Base-by-base conservation (phyloP, 2,113 vertebrate species). In the Cryptotis parvus region DNA sequence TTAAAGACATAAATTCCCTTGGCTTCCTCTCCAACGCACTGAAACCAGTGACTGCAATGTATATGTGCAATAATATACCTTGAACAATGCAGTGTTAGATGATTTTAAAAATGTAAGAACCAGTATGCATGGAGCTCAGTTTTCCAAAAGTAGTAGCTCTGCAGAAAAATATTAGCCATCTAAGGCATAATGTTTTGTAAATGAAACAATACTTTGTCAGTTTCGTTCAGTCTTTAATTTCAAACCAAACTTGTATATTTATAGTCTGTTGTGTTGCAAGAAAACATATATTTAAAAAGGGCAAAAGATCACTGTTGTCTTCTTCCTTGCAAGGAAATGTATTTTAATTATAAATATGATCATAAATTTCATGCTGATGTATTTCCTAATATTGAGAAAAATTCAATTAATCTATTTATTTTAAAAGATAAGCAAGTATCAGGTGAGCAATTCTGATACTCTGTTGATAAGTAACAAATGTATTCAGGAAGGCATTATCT, bases 301-400 rank as follows among this genome's bases (percentile, higher is more conserved):
- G 73, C 82, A 83, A 49, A 68, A 52, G 33, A 39, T 63, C 14
- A 52, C 29, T 61, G 24, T 68, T 63, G 29, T 27, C 45, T 45
- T 75, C 74, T 58, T 3, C 45, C 66, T 76, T 22, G 15, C 12
- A 87, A 81, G 75, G 37, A 74, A 87, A 77, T 9, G 61, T 49
- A 39, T 1, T 72, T 94, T 68, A 70, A 81, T 70, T 55, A 20
- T 43, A 55, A 91, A 49, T 90, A 69, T 91, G 61, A 87, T n/a
- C 72, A 72, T 16, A 49, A 41, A 68, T 91, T 14, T 3, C 45
- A 61, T 41, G 86, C 0, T 58, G 29, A 86, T 73, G 29, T 73
- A 66, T 87, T 83, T 92, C 72, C n/a, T 74, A 68, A 49, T 83
- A 1, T 11, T 45, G 24, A 61, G 39, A 4, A 83, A 37, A 33